Conservation (phyloP, 2,888 invertebrate species). For the Pardosa pseudoannulata region DNA sequence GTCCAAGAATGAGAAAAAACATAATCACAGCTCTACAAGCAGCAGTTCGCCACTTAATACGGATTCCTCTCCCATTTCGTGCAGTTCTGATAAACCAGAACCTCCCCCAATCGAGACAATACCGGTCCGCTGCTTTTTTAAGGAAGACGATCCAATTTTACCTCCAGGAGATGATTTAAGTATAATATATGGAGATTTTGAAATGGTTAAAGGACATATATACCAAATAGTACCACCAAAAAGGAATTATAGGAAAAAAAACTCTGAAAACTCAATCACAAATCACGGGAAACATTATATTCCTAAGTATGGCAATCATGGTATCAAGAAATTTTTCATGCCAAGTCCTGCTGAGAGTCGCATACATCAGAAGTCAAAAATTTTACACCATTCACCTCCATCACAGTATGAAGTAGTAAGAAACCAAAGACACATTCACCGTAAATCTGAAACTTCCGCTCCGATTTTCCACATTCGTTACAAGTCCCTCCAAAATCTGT, state of each 20-base stretch:
- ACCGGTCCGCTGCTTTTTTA: constrained; percentile 80
- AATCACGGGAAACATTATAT: constrained; percentile 46
- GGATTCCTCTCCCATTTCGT: constrained; percentile 75
- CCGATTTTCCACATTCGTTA: constrained; percentile 86
- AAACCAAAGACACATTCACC: constrained; percentile 41
- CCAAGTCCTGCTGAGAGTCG: constrained; percentile 57
- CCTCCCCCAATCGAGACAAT: constrained; percentile 95
- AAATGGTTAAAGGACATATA: constrained; percentile 58
- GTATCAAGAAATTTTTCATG: constrained; percentile 52
- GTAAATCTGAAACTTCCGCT: constrained; percentile 80
- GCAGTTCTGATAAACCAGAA: constrained; percentile 81
- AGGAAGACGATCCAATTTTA: constrained; percentile 36
- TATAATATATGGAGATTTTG: constrained; percentile 6
- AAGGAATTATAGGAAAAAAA: not conserved
- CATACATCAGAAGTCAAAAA: constrained; percentile 78
- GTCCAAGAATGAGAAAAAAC: constrained; percentile 78
- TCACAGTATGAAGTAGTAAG: constrained; percentile 49
- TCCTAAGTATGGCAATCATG: constrained; percentile 31
- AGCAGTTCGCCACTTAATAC: constrained; percentile 27
- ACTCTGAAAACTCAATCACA: constrained; percentile 16
- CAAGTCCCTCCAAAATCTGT: constrained; percentile 78
- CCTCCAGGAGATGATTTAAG: constrained; percentile 28
- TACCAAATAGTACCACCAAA: constrained; percentile 60
- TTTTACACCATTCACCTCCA: constrained; percentile 79
- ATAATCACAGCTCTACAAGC: constrained; percentile 10